Evolutionary conservation across 2,113 vertebrate genomes (phyloP).

Genomic region (Agapornis roseicollis): DNA sequence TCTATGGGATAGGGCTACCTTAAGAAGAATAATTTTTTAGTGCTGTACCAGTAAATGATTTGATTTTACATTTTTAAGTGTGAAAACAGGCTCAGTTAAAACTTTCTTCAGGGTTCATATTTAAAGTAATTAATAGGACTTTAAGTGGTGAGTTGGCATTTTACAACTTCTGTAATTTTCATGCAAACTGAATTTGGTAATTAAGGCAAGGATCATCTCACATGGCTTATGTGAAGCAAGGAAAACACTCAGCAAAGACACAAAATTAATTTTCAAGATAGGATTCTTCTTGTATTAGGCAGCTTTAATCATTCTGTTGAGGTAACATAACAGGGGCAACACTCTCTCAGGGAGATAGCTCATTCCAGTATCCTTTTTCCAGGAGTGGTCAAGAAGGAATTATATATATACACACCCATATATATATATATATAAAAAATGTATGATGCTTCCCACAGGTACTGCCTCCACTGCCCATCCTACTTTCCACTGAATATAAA

Average conservation of each 20-base stretch:
- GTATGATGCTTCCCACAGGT: not conserved
- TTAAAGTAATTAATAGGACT: not conserved
- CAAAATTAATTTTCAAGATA: not conserved
- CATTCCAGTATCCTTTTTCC: not conserved
- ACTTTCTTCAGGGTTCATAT: not conserved
- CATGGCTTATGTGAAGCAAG: not conserved
- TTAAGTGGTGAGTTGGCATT: not conserved
- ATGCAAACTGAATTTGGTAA: not conserved
- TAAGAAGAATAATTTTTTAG: not conserved
- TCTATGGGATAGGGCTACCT: not conserved
- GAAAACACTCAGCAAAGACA: not conserved
- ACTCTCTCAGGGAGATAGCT: not conserved
- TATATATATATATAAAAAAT: not conserved
- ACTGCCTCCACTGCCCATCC: conserved; percentile 7
- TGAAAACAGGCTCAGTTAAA: not conserved
- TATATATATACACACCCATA: not conserved
- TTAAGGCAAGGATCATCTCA: not conserved
- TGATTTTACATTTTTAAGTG: not conserved
- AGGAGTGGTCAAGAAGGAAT: not conserved
- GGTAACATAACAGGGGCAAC: not conserved
- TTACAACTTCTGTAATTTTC: not conserved
- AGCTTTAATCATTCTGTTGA: not conserved
- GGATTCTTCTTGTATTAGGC: not conserved
- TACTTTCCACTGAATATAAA: conserved; percentile 7
- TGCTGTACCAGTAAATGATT: not conserved